Evolutionary conservation across 1,140 invertebrate genomes (phyloP).

Genomic region (Lepeophtheirus salmonis): DNA sequence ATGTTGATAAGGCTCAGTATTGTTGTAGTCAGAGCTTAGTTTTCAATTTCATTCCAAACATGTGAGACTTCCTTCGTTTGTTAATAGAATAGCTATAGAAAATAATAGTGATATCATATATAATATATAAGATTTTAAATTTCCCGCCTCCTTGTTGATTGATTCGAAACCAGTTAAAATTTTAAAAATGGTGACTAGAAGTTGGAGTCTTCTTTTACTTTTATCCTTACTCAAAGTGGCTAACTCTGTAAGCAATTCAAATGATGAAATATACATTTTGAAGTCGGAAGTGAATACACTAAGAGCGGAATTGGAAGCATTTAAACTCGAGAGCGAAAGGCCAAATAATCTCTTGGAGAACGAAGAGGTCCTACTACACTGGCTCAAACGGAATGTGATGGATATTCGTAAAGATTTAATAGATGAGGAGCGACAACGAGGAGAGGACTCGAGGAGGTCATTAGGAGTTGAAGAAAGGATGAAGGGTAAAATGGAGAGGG

Average conservation of each 20-base stretch:
- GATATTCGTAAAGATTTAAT: not conserved
- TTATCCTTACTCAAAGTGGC: no score
- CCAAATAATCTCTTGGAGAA: not conserved
- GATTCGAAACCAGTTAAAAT: not conserved
- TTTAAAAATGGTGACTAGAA: no score
- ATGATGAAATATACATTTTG: not conserved
- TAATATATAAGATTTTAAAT: not conserved
- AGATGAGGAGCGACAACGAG: not conserved
- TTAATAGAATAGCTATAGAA: not conserved
- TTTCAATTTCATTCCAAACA: not conserved
- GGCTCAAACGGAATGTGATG: not conserved
- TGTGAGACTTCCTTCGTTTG: not conserved
- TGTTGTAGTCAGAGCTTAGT: not conserved
- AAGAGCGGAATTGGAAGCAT: not conserved
- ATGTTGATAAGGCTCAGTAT: not conserved
- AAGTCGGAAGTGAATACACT: not conserved
- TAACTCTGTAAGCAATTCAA: not conserved
- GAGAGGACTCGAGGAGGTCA: not conserved
- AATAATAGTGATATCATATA: not conserved
- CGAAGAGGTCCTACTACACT: not conserved
- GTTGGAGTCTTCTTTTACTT: not conserved
- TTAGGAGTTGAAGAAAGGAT: not conserved
- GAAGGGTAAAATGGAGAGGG: not conserved
- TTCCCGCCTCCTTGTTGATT: not conserved
- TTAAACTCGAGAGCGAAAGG: not conserved